Percentiles rank a stretch among this genome's conserved stretches.
Conservation (phyloP, 1,140 invertebrate genomes). For the Magallana gigas region DNA sequence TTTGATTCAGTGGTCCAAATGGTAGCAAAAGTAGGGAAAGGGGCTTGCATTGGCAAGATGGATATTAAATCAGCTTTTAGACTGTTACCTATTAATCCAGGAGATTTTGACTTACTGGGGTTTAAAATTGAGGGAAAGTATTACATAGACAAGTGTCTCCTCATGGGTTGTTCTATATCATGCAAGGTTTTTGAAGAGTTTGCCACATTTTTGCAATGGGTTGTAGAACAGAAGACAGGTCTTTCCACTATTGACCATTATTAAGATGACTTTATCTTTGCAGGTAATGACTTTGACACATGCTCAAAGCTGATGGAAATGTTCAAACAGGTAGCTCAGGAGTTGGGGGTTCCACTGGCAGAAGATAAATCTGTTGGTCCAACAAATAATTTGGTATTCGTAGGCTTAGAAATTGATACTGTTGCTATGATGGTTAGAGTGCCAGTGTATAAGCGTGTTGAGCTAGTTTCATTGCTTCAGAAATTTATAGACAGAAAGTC, state of each 20-base stretch:
- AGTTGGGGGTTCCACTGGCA: neutral
- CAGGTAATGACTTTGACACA: neutral
- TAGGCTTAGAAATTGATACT: neutral
- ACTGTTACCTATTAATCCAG: slow-evolving; percentile 41
- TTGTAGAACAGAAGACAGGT: neutral
- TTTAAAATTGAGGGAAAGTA: slow-evolving; percentile 41
- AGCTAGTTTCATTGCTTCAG: neutral
- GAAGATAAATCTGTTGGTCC: neutral
- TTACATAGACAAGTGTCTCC: slow-evolving; percentile 56
- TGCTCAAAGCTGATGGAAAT: neutral
- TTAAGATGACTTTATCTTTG: slow-evolving; percentile 41
- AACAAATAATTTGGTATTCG: neutral
- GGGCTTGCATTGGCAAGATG: slow-evolving; percentile 39
- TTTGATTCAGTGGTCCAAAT: slow-evolving; percentile 41
- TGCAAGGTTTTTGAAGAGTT: no score
- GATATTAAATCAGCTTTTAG: slow-evolving; percentile 54
- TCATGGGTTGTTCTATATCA: neutral
- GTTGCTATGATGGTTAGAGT: neutral
- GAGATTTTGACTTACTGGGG: slow-evolving; percentile 54
- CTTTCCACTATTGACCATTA: neutral
- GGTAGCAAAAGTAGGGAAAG: slow-evolving; percentile 19
- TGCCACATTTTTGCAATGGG: no score
- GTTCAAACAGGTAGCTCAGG: no score
- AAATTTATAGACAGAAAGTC: neutral
- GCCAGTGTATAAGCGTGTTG: neutral